Conservation (phyloP, 2,888 invertebrate species). For the Pollenia amentaria region DNA sequence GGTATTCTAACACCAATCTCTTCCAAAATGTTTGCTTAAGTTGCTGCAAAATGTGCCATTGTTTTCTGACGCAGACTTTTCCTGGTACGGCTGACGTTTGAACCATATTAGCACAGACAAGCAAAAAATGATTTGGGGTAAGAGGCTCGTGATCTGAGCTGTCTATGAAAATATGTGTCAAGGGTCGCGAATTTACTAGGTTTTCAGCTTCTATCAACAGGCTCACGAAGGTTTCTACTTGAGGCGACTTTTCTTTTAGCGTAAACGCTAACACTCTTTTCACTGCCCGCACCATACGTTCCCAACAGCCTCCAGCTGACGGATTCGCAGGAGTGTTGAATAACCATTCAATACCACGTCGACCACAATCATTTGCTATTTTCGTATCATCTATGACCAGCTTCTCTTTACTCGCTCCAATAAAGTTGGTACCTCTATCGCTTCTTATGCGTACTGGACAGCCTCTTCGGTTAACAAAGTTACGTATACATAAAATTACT, state of each 20-base stretch:
- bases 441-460: conserved; percentile 50
- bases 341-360: conserved; percentile 23
- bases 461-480: conserved; percentile 15
- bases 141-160: conserved; percentile 49
- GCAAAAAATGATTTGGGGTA: conserved; percentile 63
- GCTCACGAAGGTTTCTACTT: conserved; percentile 8
- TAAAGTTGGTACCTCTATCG: conserved; percentile 50
- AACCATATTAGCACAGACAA: conserved; percentile 51
- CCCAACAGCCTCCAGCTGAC: conserved; percentile 67
- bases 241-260: conserved; percentile 54
- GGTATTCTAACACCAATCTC: conserved; percentile 49
- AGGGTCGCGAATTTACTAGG: conserved; percentile 55
- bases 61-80: conserved; percentile 28
- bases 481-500: conserved; percentile 44
- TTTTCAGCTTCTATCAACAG: conserved; percentile 42
- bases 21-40: no score
- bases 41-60: conserved; percentile 38
- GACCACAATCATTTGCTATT: conserved; percentile 27
- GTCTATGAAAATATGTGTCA: conserved; percentile 54
- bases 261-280: conserved; percentile 66
- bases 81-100: conserved; percentile 39
- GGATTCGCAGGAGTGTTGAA: conserved; percentile 41
- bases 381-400: background rate
- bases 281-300: conserved; percentile 64
- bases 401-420: conserved; percentile 39